phyloP scores from a whole-genome alignment of 2,113 vertebrate genomes.

The Daphoenositta chrysoptera region DNA sequence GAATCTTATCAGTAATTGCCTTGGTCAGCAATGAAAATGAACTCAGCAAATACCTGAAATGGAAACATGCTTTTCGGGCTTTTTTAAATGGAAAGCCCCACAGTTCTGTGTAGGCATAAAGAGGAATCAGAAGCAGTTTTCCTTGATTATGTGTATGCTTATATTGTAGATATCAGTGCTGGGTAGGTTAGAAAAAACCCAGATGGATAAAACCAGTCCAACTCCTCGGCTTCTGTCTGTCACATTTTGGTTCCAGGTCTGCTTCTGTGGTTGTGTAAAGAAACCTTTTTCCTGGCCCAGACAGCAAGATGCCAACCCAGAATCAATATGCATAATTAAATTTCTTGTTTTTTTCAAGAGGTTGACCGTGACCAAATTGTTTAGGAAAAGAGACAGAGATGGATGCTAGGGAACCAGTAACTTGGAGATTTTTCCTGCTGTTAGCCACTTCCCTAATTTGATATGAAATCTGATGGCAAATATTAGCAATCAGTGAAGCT shows the following conservation, averaged over 20 bases:
- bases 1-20: neutral
- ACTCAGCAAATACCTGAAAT: neutral
- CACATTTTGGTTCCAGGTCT: neutral
- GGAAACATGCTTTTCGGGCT: neutral
- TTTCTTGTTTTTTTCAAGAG: neutral
- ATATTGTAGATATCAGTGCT: neutral
- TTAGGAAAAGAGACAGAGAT: neutral
- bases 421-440: neutral
- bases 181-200: neutral
- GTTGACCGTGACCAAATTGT: neutral
- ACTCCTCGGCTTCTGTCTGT: neutral
- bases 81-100: neutral
- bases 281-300: neutral
- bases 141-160: neutral
- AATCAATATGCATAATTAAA: neutral
- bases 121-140: neutral
- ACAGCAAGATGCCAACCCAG: neutral
- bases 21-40: neutral
- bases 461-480: neutral
- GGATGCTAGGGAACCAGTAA: neutral
- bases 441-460: neutral
- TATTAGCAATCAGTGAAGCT: neutral
- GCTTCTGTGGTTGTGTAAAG: neutral
- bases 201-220: neutral
- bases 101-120: neutral